These are phyloP conservation scores for Achatina immaculata DNA, from an alignment of 1,140 invertebrate genomes.

Conservation along the genomic window DNA sequence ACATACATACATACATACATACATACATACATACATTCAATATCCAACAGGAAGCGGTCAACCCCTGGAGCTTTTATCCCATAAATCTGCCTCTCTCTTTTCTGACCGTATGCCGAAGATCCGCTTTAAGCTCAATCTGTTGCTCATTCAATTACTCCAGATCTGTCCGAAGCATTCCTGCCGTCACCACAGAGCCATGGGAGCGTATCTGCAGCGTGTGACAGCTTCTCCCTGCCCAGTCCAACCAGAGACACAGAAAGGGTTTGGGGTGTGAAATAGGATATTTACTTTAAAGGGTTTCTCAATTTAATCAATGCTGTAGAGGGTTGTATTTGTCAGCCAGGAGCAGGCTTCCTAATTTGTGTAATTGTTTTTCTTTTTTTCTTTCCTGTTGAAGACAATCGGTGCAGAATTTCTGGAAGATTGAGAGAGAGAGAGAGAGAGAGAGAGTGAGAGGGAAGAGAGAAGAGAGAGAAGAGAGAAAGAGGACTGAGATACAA, in stretches of 20 bases:
- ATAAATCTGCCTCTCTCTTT: too few species aligned
- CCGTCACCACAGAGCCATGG: neutral
- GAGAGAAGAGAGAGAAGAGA: neutral
- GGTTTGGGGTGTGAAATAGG: neutral
- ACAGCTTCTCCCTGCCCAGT: neutral
- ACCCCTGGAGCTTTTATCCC: too few species aligned
- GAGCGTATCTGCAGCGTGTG: neutral
- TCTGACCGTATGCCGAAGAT: too few species aligned
- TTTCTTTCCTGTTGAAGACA: too few species aligned
- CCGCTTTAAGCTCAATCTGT: neutral
- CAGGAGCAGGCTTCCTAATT: too few species aligned
- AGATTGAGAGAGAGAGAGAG: neutral
- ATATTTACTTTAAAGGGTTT: too few species aligned
- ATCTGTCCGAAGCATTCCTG: neutral
- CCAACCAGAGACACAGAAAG: neutral
- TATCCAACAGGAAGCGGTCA: too few species aligned
- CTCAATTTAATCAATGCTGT: neutral
- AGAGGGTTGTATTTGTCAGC: neutral
- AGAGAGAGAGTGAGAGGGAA: neutral
- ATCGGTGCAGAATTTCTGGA: too few species aligned
- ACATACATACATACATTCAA: conserved; percentile 17
- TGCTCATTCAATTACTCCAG: neutral
- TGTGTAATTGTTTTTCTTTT: too few species aligned
- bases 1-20: conserved; percentile 12
- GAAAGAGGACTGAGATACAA: neutral